Conservation (phyloP, 2,797 vertebrate species). For the Danio kyathit region DNA sequence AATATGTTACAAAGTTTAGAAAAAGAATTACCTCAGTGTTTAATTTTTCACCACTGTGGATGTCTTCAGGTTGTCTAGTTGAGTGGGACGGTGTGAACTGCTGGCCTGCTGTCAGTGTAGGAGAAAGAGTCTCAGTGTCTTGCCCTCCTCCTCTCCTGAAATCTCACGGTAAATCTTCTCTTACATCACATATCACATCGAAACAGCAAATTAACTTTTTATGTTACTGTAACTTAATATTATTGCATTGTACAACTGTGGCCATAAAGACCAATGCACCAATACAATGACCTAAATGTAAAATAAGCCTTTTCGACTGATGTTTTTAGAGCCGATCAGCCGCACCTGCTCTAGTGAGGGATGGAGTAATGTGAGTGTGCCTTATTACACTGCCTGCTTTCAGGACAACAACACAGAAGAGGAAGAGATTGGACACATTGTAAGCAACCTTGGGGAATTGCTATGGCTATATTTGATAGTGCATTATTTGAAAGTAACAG, state of each 20-base stretch:
- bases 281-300: background rate
- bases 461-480: too few species aligned
- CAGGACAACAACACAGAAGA: constrained; percentile 56
- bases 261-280: too few species aligned
- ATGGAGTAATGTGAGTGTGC: constrained; percentile 68
- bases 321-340: constrained; percentile 59
- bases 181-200: background rate
- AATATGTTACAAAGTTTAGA: too few species aligned
- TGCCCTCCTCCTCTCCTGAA: constrained; percentile 63
- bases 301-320: background rate
- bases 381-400: constrained; percentile 71
- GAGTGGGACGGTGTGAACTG: constrained; percentile 75
- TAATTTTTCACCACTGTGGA: background rate
- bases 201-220: too few species aligned
- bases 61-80: constrained; percentile 64
- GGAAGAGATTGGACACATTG: constrained; percentile 64
- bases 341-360: constrained; percentile 70
- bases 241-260: too few species aligned
- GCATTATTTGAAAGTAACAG: too few species aligned
- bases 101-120: constrained; percentile 60
- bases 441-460: constrained; percentile 17
- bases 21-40: too few species aligned
- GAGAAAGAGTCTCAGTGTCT: constrained; percentile 56
- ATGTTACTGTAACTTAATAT: too few species aligned
- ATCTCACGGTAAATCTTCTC: constrained; percentile 36